Evolutionary conservation across 2,113 vertebrate genomes (phyloP).

Genomic region (Sinocyclocheilus grahami): DNA sequence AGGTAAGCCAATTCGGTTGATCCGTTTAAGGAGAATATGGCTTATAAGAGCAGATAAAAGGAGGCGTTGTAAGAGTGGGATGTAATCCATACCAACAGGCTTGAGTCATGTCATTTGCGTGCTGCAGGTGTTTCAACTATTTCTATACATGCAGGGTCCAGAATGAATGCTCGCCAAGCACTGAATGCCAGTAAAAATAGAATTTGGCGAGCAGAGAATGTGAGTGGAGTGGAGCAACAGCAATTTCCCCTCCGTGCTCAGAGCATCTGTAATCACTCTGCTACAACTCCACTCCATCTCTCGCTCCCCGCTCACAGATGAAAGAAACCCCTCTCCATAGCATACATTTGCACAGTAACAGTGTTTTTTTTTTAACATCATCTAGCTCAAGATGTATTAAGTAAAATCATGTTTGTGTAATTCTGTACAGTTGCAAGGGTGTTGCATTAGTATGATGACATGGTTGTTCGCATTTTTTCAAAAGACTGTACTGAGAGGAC

Average conservation of each 20-base stretch:
- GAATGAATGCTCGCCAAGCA: neutral
- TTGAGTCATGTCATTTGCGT: constrained; percentile 14
- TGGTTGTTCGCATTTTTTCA: neutral
- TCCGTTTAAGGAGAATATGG: constrained; percentile 40
- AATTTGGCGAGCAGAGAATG: neutral
- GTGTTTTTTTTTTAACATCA: neutral
- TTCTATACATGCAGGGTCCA: neutral
- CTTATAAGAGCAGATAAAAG: constrained; percentile 23
- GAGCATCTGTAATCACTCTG: constrained; percentile 26
- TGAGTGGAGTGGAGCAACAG: constrained; percentile 13
- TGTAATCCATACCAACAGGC: neutral
- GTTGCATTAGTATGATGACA: constrained; percentile 12
- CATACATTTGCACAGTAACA: neutral
- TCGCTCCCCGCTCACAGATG: neutral
- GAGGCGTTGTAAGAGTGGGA: constrained; percentile 21
- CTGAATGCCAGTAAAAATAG: neutral
- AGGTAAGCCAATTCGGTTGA: constrained; percentile 48
- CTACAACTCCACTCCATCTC: constrained; percentile 14
- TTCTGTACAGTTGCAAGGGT: neutral
- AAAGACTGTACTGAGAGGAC: neutral
- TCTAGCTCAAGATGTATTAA: neutral
- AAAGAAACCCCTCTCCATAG: constrained; percentile 9
- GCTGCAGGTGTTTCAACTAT: neutral
- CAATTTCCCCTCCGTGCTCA: neutral
- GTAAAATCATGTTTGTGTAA: neutral